Evolutionary conservation across 2,113 vertebrate species (phyloP).

Genomic region (Greenwoodochromis staneri): DNA sequence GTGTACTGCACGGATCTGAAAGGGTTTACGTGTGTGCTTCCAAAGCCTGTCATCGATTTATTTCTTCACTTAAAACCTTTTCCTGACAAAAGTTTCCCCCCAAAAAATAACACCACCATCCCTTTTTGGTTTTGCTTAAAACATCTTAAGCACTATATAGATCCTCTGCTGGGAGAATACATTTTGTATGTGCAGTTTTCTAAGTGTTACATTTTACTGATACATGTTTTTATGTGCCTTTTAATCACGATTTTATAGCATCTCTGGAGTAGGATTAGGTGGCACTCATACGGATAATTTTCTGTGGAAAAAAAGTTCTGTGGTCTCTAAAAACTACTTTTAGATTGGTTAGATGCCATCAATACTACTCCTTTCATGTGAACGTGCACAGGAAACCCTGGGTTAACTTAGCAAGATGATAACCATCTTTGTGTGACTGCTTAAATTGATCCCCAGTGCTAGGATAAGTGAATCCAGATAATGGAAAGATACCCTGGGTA

Average conservation of each 20-base stretch:
- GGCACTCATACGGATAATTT: not conserved
- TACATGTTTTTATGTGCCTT: not conserved
- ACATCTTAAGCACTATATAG: not conserved
- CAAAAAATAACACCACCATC: accelerated
- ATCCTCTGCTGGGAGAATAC: not conserved
- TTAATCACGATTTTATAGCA: accelerated
- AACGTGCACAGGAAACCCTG: not conserved
- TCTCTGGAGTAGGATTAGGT: not conserved
- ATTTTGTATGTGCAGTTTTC: not conserved
- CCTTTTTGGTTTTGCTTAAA: not conserved
- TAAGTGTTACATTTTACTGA: not conserved
- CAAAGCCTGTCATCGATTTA: not conserved
- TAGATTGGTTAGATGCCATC: not conserved
- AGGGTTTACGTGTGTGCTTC: accelerated
- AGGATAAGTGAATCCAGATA: not conserved
- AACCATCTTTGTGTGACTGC: not conserved
- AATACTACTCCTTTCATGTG: not conserved
- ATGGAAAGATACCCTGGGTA: not conserved
- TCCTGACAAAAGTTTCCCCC: accelerated
- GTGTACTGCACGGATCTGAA: accelerated
- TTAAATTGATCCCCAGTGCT: not conserved
- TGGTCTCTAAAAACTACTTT: not conserved
- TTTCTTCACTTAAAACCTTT: not conserved
- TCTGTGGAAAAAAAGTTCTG: not conserved
- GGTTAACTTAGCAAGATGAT: not conserved